Conservation (phyloP, 1,140 invertebrate species). For the Heliconius hewitsoni region DNA sequence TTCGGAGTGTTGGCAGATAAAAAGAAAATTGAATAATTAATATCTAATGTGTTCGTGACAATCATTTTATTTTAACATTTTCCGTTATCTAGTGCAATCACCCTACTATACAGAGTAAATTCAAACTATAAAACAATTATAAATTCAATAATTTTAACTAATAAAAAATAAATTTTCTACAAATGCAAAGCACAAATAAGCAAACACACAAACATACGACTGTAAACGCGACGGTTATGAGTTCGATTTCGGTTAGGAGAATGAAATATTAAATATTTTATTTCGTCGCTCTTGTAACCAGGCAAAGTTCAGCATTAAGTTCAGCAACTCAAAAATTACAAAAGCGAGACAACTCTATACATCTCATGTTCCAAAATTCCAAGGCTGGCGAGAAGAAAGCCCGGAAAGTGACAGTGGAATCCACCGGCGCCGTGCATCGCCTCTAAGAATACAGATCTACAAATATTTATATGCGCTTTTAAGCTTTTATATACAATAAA, state of each 20-base stretch:
- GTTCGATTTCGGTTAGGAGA: too few relatives aligned
- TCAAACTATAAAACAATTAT: too few relatives aligned
- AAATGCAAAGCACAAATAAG: too few relatives aligned
- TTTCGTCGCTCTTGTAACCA: too few relatives aligned
- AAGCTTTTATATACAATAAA: not conserved
- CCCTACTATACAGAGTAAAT: not conserved
- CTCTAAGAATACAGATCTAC: constrained; percentile 38
- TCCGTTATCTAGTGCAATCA: not conserved
- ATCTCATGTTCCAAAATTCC: constrained; percentile 56
- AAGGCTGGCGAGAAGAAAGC: constrained; percentile 73
- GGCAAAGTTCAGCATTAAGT: too few relatives aligned
- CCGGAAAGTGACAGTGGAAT: constrained; percentile 76
- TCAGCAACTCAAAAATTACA: not conserved
- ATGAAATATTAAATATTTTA: too few relatives aligned
- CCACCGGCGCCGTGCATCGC: constrained; percentile 54
- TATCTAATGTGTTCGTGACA: not conserved
- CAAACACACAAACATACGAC: too few relatives aligned
- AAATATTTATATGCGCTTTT: constrained; percentile 21
- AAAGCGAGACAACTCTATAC: constrained; percentile 24
- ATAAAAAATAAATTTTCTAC: too few relatives aligned
- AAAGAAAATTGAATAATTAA: not conserved
- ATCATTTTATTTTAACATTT: not conserved
- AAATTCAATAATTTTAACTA: too few relatives aligned
- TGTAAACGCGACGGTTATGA: too few relatives aligned
- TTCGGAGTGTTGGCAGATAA: not conserved